These are phyloP conservation scores for Exocentrus adspersus DNA, from an alignment of 2,888 invertebrate genomes.

Conservation along the genomic window DNA sequence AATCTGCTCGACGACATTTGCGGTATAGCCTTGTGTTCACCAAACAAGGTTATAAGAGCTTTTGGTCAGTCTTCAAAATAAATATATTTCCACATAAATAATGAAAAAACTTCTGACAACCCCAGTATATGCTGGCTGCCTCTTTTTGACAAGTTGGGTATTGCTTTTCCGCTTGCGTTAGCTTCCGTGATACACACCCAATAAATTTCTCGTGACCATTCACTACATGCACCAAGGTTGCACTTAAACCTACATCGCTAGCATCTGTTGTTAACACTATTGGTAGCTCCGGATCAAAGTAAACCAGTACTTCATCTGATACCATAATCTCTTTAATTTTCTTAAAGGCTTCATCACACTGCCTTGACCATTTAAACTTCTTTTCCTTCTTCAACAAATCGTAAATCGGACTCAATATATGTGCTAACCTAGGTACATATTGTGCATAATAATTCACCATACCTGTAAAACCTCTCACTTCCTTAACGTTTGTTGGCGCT, in stretches of 20 bases:
- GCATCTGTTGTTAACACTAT: not conserved
- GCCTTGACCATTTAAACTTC: not conserved
- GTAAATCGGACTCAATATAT: not conserved
- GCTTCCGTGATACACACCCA: slow-evolving; percentile 17
- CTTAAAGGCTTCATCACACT: not conserved
- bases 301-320: not conserved
- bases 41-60: slow-evolving; percentile 49
- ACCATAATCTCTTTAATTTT: not conserved
- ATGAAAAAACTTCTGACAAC: slow-evolving; percentile 8
- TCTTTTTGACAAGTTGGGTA: not conserved
- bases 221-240: slow-evolving; percentile 9
- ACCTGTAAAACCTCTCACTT: not conserved
- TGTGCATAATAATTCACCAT: not conserved
- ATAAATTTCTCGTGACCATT: slow-evolving; percentile 16
- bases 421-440: not conserved
- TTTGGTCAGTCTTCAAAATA: slow-evolving; percentile 52
- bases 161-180: slow-evolving; percentile 10
- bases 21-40: not conserved
- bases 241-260: slow-evolving; percentile 1
- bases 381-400: not conserved
- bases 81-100: slow-evolving; percentile 23
- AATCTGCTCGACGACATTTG: slow-evolving; percentile 20
- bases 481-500: not conserved
- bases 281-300: not conserved
- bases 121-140: not conserved